Base-by-base conservation (phyloP, 2,113 vertebrate genomes). In the Ictalurus punctatus region DNA sequence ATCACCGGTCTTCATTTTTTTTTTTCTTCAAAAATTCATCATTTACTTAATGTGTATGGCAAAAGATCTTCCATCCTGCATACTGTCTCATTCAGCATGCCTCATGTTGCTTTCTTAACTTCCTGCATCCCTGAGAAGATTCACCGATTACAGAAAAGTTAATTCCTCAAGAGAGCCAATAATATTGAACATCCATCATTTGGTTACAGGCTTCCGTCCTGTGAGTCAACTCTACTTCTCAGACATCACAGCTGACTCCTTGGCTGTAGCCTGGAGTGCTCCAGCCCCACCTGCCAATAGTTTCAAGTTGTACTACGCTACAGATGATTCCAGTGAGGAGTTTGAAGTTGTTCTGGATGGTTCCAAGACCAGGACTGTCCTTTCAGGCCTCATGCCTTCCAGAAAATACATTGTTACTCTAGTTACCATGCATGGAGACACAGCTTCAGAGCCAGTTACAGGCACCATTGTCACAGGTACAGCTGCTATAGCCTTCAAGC, bases 201-300 rank as follows among this genome's bases (percentile, higher is more conserved):
- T 84, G 56, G 71, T 94, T 94, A 37, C 96, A 99, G 98, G 98
- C 81, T 97, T 98, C 93, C 97, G 98, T 71, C 97, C 98, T 67
- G 98, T 99, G 91, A 97, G 97, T 0, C 97, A 98, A 91, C 96
- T 99, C 91, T 96, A 97, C 95, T 97, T 99, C 94, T 98, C 97
- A 82, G 97, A 98, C 17, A 95, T 99, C 94, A 98, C 97, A 0
- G 97, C 97, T 88, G 97, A 97, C 94, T 97, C 97, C 0, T 95
- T 98, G 91, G 96, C 95, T 0, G 96, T 98, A 93, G 96, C 97
- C 0, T 99, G 98, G 98, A 98, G 95, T 4, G 95, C 97, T 79
- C 98, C 98, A 0, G 98, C 98, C 3, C 98, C 98, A 0, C 97
- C 98, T 3, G 97, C 98, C 86, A 96, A 98, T 92, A 95, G 91